Conservation (phyloP, 2,797 vertebrate genomes). For the Helarctos malayanus region DNA sequence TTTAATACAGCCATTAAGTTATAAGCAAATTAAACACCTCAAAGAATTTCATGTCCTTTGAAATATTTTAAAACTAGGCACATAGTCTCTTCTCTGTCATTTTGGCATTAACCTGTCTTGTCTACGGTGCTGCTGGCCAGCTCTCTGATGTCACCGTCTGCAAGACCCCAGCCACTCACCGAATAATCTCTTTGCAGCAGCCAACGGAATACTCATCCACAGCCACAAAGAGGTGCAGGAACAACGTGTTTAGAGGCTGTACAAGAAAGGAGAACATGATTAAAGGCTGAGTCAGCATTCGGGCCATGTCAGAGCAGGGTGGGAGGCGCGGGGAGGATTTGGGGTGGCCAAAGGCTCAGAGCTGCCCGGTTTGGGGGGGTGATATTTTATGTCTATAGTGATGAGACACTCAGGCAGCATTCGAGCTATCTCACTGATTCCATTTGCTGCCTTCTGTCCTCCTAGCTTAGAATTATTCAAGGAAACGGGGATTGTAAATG, state of each 20-base stretch:
- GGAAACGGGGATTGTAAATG: background rate
- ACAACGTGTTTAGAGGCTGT: slow-evolving; percentile 96
- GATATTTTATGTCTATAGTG: background rate
- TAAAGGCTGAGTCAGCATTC: background rate
- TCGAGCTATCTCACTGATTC: background rate
- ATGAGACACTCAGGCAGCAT: background rate
- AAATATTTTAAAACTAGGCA: background rate
- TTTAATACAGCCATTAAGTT: background rate
- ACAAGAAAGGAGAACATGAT: background rate
- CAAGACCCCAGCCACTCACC: slow-evolving; percentile 87
- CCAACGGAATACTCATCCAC: slow-evolving; percentile 86
- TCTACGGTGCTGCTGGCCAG: background rate
- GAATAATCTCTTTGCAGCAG: slow-evolving; percentile 92
- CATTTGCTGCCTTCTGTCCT: background rate
- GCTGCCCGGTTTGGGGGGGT: background rate
- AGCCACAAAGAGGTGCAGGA: slow-evolving; percentile 95
- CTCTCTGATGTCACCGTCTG: background rate
- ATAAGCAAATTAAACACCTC: slow-evolving; percentile 50
- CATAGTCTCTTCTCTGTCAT: background rate
- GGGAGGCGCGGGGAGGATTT: background rate
- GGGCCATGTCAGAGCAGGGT: background rate
- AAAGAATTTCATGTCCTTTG: slow-evolving; percentile 1
- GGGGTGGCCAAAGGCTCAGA: background rate
- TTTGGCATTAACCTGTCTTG: background rate
- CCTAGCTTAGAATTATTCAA: slow-evolving; percentile 38